A percentile compares a stretch with the other conserved stretches of the same genome.
These are phyloP conservation scores for Thalassaphorura encarpata DNA, from an alignment of 1,140 invertebrate genomes.

Conservation along the genomic window DNA sequence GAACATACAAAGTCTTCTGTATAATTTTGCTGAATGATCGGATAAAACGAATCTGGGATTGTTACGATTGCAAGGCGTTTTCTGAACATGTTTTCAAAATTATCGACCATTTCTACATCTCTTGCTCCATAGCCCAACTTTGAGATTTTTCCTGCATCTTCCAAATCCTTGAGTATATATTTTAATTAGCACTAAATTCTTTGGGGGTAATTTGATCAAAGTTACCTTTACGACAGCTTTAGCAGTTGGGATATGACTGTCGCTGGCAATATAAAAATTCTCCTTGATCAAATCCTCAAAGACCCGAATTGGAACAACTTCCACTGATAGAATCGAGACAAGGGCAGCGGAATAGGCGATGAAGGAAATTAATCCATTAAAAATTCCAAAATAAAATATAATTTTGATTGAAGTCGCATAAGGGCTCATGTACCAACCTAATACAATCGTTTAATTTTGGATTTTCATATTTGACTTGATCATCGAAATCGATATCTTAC, in stretches of 20 bases:
- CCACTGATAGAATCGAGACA: constrained; percentile 21
- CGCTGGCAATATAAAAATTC: constrained; percentile 16
- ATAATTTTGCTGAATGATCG: constrained; percentile 2
- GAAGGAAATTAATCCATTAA: constrained; percentile 12
- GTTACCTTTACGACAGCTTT: constrained; percentile 15
- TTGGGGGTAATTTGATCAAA: neutral
- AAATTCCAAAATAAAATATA: constrained; percentile 17
- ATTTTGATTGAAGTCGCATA: constrained; percentile 7
- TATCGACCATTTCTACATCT: constrained; percentile 10
- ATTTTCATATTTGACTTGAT: no score
- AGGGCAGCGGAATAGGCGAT: constrained; percentile 25
- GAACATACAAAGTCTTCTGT: constrained; percentile 8
- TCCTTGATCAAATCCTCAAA: constrained; percentile 16
- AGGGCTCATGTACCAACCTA: constrained; percentile 28
- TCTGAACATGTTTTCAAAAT: neutral
- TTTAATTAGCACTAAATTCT: neutral
- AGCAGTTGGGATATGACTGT: constrained; percentile 15
- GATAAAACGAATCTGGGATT: constrained; percentile 23
- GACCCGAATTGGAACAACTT: constrained; percentile 20
- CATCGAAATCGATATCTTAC: constrained; percentile 3
- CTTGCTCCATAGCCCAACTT: constrained; percentile 1
- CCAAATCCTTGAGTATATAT: constrained; percentile 1
- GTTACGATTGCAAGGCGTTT: constrained; percentile 7
- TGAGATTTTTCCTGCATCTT: constrained; percentile 1
- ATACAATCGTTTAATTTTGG: no score